Conservation (phyloP, 2,888 invertebrate genomes). For the Anthrax anthrax region DNA sequence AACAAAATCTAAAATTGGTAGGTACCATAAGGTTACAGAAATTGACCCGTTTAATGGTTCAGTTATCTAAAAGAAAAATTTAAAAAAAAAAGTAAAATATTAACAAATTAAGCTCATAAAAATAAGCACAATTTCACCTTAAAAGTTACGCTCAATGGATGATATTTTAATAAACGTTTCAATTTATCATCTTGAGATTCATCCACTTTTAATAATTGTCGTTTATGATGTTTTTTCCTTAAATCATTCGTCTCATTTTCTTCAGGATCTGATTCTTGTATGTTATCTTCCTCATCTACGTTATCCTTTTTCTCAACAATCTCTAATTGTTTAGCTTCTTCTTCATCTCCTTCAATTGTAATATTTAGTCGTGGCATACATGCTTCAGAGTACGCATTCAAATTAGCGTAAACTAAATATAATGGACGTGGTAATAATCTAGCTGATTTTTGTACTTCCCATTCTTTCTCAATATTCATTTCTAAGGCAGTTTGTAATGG, state of each 20-base stretch:
- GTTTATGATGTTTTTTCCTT: slow-evolving; percentile 12
- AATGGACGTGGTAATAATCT: slow-evolving; percentile 64
- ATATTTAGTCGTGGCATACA: slow-evolving; percentile 40
- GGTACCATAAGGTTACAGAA: slow-evolving; percentile 18
- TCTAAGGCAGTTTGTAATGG: slow-evolving; percentile 81
- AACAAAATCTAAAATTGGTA: slow-evolving; percentile 20
- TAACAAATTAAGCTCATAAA: neutral
- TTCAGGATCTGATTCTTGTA: slow-evolving; percentile 56
- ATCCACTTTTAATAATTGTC: slow-evolving; percentile 7
- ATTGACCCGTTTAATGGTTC: slow-evolving; percentile 11
- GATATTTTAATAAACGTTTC: slow-evolving; percentile 17
- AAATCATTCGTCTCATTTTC: slow-evolving; percentile 35
- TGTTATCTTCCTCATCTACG: slow-evolving; percentile 39
- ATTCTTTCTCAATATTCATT: slow-evolving; percentile 61
- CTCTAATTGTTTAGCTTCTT: slow-evolving; percentile 49
- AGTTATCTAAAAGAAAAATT: slow-evolving; percentile 5
- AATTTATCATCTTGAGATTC: slow-evolving; percentile 10
- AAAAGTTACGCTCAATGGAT: slow-evolving; percentile 19
- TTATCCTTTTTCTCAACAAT: slow-evolving; percentile 36
- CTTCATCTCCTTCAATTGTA: slow-evolving; percentile 50
- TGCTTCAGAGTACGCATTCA: slow-evolving; percentile 66
- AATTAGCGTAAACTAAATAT: slow-evolving; percentile 76
- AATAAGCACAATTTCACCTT: slow-evolving; percentile 3
- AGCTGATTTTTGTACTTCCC: slow-evolving; percentile 61
- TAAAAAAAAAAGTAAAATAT: neutral